phyloP scores from a whole-genome alignment of 2,888 invertebrate genomes.

The Frankliniella fusca region DNA sequence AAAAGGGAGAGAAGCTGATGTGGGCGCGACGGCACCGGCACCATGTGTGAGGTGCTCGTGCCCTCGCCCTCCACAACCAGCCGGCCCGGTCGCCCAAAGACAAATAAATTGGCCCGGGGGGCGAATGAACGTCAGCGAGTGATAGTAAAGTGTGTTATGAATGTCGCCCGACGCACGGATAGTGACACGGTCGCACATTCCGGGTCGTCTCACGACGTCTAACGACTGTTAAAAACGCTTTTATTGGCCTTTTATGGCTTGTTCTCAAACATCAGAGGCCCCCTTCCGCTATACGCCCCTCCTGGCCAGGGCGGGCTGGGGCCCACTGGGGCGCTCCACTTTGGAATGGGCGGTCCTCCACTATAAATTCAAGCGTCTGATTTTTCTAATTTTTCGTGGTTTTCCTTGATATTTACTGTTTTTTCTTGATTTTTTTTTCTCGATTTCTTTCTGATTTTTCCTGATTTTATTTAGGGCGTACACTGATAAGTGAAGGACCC shows the following conservation, averaged over 20 bases:
- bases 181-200: constrained; percentile 25
- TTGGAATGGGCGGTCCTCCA: too few species aligned
- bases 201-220: constrained; percentile 8
- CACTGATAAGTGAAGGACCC: too few species aligned
- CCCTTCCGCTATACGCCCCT: not conserved
- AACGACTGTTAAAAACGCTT: not conserved
- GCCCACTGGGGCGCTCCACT: not conserved
- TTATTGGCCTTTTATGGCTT: constrained; percentile 8
- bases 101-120: constrained; percentile 9
- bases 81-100: not conserved
- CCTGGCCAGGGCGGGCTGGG: not conserved
- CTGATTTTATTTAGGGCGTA: too few species aligned
- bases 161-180: not conserved
- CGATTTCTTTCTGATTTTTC: too few species aligned
- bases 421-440: too few species aligned
- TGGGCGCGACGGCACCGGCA: not conserved
- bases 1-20: not conserved
- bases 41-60: not conserved
- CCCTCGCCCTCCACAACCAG: not conserved
- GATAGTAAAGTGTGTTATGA: constrained; percentile 21
- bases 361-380: too few species aligned
- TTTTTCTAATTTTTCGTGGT: too few species aligned
- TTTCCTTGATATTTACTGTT: too few species aligned
- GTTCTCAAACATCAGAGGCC: constrained; percentile 20
- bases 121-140: not conserved